Evolutionary conservation across 2,888 invertebrate genomes (phyloP).

Genomic region (Eupeodes latifasciatus): DNA sequence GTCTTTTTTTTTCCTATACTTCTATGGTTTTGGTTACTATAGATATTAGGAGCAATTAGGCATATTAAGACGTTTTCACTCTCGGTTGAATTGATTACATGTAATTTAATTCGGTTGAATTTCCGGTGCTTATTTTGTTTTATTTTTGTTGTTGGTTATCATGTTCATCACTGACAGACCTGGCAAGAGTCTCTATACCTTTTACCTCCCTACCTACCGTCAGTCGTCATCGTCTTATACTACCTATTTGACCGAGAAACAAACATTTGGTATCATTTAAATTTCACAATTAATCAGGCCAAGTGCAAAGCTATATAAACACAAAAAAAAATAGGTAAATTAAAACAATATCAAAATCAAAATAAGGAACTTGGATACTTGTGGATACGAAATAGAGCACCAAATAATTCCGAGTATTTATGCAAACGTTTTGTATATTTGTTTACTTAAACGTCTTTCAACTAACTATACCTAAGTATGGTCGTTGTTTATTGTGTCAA

Average conservation of each 20-base stretch:
- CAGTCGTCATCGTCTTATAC: too few species aligned
- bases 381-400: constrained; percentile 26
- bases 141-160: not conserved
- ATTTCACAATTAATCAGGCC: constrained; percentile 73
- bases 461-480: not conserved
- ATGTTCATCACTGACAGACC: too few species aligned
- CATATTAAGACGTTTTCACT: constrained; percentile 76
- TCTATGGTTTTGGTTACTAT: constrained; percentile 58
- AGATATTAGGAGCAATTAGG: constrained; percentile 75
- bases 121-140: constrained; percentile 66
- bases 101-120: constrained; percentile 72
- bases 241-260: constrained; percentile 2
- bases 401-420: constrained; percentile 50
- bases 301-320: constrained; percentile 61
- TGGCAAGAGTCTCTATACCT: too few species aligned
- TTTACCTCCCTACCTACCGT: too few species aligned
- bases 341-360: constrained; percentile 32
- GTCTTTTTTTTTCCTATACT: constrained; percentile 14
- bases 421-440: constrained; percentile 64
- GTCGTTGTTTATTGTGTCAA: constrained; percentile 35
- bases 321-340: not conserved
- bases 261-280: constrained; percentile 53
- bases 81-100: constrained; percentile 75
- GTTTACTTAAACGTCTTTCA: not conserved
- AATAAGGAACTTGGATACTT: constrained; percentile 59